Base-by-base conservation (phyloP, 2,888 invertebrate genomes). In the Drosophila cyrtoloma region DNA sequence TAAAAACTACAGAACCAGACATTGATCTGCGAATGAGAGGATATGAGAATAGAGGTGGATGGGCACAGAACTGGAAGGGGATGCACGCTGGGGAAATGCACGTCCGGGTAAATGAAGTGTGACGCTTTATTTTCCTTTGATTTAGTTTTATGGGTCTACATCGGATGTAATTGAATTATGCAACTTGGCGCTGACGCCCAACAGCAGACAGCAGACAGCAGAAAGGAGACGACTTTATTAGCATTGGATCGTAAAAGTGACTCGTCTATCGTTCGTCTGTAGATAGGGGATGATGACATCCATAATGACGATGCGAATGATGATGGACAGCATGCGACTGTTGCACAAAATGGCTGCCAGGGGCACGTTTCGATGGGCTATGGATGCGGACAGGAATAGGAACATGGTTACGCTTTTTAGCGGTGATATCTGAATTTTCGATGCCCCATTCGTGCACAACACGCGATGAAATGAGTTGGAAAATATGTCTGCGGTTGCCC, bases 81-180 rank as follows among this genome's bases (percentile, higher is more conserved):
- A 62, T n/a, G 70, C 71, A 66, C 52, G 68, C 60, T 28, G 53
- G 32, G 82, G 91, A 91, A 92, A 92, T 92, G 92, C n/a, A n/a
- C n/a, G n/a, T n/a, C n/a, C n/a, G 53, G 32, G 82, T 92, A 91
- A 92, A 92, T 92, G 92, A 92, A 92, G 92, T 89, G 88, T 91
- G 89, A 90, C 89, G 89, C 90, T 91, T 92, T 92, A 91, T 92
- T 91, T 92, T 92, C 88, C 91, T 92, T 92, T 92, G 92, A 92
- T 92, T 92, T 91, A 91, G 90, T 92, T 92, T 92, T 91, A 92
- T 92, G 91, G 84, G 92, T 92, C 92, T 92, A 86, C 92, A 89
- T 91, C 92, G 92, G 92, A 92, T 92, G 92, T 92, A 92, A 92
- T 92, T 92, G 92, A 92, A 92, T 92, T 91, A 92, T 91, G 90